Evolutionary conservation across 2,888 invertebrate species (phyloP).

Genomic region (Synergus umbraculus): DNA sequence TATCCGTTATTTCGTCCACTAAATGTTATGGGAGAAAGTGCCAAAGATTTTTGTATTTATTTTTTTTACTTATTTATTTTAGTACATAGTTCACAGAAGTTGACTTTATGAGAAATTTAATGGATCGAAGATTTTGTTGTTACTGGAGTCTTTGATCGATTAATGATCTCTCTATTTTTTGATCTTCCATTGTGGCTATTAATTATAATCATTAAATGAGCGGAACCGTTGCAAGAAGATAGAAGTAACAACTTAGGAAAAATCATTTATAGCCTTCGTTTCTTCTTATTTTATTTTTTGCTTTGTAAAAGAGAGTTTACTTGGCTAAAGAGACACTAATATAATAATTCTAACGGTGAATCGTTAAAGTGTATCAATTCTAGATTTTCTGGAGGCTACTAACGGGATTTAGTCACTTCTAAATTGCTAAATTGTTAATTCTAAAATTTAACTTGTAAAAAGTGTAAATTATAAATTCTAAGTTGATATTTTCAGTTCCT

Average conservation of each 20-base stretch:
- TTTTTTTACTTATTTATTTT: background rate
- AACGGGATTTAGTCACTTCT: conserved; percentile 19
- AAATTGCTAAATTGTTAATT: background rate
- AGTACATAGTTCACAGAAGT: conserved; percentile 1
- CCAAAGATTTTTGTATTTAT: background rate
- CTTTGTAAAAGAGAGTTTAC: background rate
- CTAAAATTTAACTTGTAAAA: background rate
- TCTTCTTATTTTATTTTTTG: background rate
- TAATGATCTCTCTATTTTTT: conserved; percentile 31
- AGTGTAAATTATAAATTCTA: background rate
- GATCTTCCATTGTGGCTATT: conserved; percentile 31
- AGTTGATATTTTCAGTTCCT: background rate
- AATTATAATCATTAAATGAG: conserved; percentile 33
- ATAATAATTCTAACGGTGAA: conserved; percentile 21
- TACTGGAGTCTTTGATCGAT: background rate
- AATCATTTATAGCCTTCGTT: background rate
- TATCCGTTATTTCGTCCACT: conserved; percentile 25
- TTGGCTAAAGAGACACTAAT: conserved; percentile 18
- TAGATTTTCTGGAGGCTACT: conserved; percentile 5
- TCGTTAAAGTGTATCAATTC: conserved; percentile 33
- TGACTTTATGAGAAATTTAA: conserved; percentile 18
- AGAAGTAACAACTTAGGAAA: conserved; percentile 25
- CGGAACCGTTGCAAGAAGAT: conserved; percentile 24
- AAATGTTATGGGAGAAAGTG: conserved; percentile 29
- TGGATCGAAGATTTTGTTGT: conserved; percentile 15